Base-by-base conservation (phyloP, 2,888 invertebrate genomes). In the Thecocarcelia acutangulata region DNA sequence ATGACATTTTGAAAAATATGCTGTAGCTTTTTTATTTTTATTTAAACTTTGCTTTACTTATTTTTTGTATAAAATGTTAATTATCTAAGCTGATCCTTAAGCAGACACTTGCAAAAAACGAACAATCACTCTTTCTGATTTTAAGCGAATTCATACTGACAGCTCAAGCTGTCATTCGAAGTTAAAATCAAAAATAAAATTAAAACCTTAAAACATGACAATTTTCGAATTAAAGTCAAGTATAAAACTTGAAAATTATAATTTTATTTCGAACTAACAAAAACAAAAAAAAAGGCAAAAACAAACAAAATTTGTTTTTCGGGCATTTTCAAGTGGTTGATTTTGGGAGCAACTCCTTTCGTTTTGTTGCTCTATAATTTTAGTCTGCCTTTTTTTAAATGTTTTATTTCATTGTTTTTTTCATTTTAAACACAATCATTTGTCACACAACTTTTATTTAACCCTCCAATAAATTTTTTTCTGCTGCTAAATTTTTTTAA, bases 401-500 rank as follows among this genome's bases (percentile, higher is more conserved):
- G n/a, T 17, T 19, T 56, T 37, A 8, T 6, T 33, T 6, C 8
- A 33, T 33, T 48, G n/a, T 37, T 72, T 37, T 19, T 56, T 70
- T 37, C 8, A 50, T 40, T 75, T 69, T 64, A 58, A 33, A 69
- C 52, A 37, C 21, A 73, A 81, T 75, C 75, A 78, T 82, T 56
- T 82, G 81, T 82, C 81, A 78, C 78, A 78, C 28, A 73, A 74
- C 21, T 74, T 82, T 78, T 48, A 48, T 59, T 44, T 33, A 33
- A 66, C 64, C 74, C 74, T 52, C 58, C 50, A n/a, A n/a, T 33
- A 8, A 21, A n/a, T 48, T 37, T 66, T 42, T 19, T 5, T 28
- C 13, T 46, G 21, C 61, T 54, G 44, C 13, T 9, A 33, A 8
- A 8, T 15, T 46, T 15, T 46, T 61, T 77, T 59, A 9, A 44